phyloP scores from a whole-genome alignment of 2,113 vertebrate genomes.

The Mandrillus leucophaeus region DNA sequence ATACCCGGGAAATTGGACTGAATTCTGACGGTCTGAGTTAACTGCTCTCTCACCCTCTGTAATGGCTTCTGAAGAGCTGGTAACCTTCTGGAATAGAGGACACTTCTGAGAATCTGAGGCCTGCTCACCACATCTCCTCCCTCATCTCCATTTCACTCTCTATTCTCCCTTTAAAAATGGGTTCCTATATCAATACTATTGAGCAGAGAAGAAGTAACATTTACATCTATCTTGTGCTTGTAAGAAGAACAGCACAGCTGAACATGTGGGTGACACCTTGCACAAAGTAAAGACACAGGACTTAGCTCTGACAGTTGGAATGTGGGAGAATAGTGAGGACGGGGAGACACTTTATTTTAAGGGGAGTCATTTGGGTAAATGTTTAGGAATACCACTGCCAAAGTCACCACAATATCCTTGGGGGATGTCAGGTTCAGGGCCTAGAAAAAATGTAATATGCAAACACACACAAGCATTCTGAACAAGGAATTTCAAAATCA shows the following conservation, averaged over 20 bases:
- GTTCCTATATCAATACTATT: not conserved
- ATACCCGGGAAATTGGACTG: accelerated
- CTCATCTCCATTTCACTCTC: not conserved
- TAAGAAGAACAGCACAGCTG: too few relatives aligned
- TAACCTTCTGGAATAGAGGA: not conserved
- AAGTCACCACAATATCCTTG: not conserved
- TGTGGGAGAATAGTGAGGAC: too few relatives aligned
- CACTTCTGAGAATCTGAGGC: not conserved
- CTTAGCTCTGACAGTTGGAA: too few relatives aligned
- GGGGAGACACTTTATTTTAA: not conserved
- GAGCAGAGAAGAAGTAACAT: not conserved
- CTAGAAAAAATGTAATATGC: accelerated
- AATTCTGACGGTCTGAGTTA: too few relatives aligned
- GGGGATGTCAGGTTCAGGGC: not conserved
- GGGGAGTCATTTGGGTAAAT: not conserved
- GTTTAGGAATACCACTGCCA: too few relatives aligned
- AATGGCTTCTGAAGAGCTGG: not conserved
- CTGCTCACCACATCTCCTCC: not conserved
- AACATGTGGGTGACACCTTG: too few relatives aligned
- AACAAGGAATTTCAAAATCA: not conserved
- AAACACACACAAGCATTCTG: not conserved
- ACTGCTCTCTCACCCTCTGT: not conserved
- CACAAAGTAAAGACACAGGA: too few relatives aligned
- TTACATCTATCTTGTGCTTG: not conserved
- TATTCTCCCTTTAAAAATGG: not conserved